Percentiles rank a stretch among this genome's conserved stretches.
These are phyloP conservation scores for Celastrina argiolus DNA, from an alignment of 2,888 invertebrate genomes.

Conservation along the genomic window DNA sequence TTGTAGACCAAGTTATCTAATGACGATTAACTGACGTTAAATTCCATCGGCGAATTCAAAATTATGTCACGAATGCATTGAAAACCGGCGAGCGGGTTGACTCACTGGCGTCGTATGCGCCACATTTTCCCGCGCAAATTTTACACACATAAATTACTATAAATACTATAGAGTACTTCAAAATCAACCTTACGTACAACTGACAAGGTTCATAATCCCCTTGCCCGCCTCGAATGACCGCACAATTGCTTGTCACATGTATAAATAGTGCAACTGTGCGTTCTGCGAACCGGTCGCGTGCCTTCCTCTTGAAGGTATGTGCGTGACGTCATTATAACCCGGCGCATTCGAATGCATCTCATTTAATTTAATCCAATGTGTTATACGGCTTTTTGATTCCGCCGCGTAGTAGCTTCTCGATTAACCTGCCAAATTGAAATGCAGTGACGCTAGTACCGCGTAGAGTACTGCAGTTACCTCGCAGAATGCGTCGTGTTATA, in stretches of 20 bases:
- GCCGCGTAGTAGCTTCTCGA: slow-evolving; percentile 33
- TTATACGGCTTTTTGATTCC: slow-evolving; percentile 28
- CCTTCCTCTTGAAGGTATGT: slow-evolving; percentile 71
- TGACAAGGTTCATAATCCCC: slow-evolving; percentile 35
- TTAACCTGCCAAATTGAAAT: slow-evolving; percentile 42
- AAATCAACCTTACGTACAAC: slow-evolving; percentile 32
- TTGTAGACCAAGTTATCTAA: not conserved
- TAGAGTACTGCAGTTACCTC: slow-evolving; percentile 30
- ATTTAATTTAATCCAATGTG: slow-evolving; percentile 27
- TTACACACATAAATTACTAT: slow-evolving; percentile 35
- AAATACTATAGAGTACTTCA: slow-evolving; percentile 23
- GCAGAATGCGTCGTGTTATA: slow-evolving; percentile 31
- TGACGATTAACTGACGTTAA: slow-evolving; percentile 21
- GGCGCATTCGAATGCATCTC: slow-evolving; percentile 32
- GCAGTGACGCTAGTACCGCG: slow-evolving; percentile 36
- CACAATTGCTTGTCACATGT: slow-evolving; percentile 42
- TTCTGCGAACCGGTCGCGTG: slow-evolving; percentile 61
- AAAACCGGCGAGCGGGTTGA: slow-evolving; percentile 54
- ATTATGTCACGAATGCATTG: slow-evolving; percentile 53
- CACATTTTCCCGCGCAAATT: slow-evolving; percentile 63
- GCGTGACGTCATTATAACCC: slow-evolving; percentile 57
- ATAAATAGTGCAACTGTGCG: slow-evolving; percentile 68
- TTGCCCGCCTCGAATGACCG: slow-evolving; percentile 24
- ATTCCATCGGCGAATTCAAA: slow-evolving; percentile 37
- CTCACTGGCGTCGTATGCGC: slow-evolving; percentile 51